Evolutionary conservation across 2,888 invertebrate species (phyloP), one percentile per base, ranked within the genome.

Genomic region (Brachynemurus nebulosus): DNA sequence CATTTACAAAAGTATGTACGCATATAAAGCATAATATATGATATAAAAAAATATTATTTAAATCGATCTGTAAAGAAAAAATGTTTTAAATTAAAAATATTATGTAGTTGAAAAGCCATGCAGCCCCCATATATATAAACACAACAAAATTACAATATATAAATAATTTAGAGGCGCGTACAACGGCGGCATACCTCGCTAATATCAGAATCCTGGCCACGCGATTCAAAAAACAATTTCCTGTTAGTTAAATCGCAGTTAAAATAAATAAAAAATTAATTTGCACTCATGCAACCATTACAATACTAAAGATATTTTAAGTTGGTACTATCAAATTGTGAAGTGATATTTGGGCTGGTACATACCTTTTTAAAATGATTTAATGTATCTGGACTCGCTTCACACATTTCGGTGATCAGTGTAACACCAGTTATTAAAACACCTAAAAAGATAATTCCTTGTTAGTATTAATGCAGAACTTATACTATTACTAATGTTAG

Each of bases 341-440:
- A n/a, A n/a, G n/a, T n/a, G n/a, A n/a, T n/a, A n/a, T n/a, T n/a
- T n/a, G n/a, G n/a, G n/a, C n/a, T n/a, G n/a, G n/a, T n/a, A n/a
- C 67, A 70, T 68, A 96, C 97, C 86, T 96, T 96, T 70, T 96
- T 95, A 66, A 98, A 99, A 68, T 98, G 96, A 65, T 84, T 85
- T 53, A 97, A 72, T 2, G 97, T 96, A 63, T 99, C 98, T 8
- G 90, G 83, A 63, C 95, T 96, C 63, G 89, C 86, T 65, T 96
- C 95, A 66, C 98, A 98, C 97, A 99, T 98, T 71, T 98, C 97
- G 18, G 95, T 96, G 55, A 99, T 96, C 45, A 99, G 77, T 45
- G 95, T 93, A 37, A 98, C 93, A 21, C 97, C 97, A 40, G 97
- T 96, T 58, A 99, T 90, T 53, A 96, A 75, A 44, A 97, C 95